Conservation (phyloP, 2,888 invertebrate genomes). For the Trachelus troglodyta region DNA sequence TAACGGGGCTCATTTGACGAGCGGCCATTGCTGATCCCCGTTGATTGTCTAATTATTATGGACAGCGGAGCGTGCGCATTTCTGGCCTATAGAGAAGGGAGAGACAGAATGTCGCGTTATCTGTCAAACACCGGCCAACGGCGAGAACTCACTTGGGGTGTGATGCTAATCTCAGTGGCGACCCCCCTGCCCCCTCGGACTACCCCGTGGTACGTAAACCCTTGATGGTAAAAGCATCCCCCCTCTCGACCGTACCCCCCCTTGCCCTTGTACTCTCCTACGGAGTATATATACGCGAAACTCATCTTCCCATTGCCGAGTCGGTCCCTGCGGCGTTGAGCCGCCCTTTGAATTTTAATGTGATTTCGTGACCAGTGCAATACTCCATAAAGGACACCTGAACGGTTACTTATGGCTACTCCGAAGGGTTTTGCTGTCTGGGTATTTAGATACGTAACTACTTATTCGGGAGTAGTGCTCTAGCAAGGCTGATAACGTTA, state of each 20-base stretch:
- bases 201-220: not conserved
- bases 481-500: too few species aligned
- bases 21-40: constrained; percentile 32
- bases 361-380: constrained; percentile 15
- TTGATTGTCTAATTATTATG: constrained; percentile 47
- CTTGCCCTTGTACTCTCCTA: not conserved
- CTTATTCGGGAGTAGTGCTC: too few species aligned
- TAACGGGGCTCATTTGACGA: constrained; percentile 23
- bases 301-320: constrained; percentile 19
- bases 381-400: too few species aligned
- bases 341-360: constrained; percentile 37
- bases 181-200: constrained; percentile 8
- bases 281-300: constrained; percentile 27
- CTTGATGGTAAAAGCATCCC: not conserved
- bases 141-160: constrained; percentile 29
- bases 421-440: too few species aligned
- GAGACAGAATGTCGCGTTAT: constrained; percentile 13
- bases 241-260: not conserved
- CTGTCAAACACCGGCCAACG: constrained; percentile 25
- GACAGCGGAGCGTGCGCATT: constrained; percentile 23
- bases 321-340: constrained; percentile 2
- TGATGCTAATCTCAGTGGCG: constrained; percentile 49
- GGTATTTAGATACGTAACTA: too few species aligned
- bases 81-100: not conserved
- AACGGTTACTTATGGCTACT: too few species aligned